These are phyloP conservation scores for Beris morrisii DNA, from an alignment of 2,888 invertebrate genomes.

Conservation along the genomic window DNA sequence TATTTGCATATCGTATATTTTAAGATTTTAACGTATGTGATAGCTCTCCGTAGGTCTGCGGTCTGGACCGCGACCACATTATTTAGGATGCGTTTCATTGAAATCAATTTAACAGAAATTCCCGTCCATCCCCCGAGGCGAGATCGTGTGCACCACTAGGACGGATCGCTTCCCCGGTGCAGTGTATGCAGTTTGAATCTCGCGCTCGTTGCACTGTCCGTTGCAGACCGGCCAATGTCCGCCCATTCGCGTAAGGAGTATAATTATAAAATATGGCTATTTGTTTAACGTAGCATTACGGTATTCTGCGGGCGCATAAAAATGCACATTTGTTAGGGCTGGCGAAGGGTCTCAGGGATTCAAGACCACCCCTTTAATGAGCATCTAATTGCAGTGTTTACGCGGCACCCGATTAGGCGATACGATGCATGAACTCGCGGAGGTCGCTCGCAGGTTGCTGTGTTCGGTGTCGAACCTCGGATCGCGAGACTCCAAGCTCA, in stretches of 20 bases:
- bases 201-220: not conserved
- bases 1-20: slow-evolving; percentile 29
- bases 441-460: not conserved
- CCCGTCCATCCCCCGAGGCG: slow-evolving; percentile 19
- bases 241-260: slow-evolving; percentile 39
- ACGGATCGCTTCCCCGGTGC: not conserved
- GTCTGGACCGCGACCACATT: not conserved
- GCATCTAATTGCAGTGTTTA: slow-evolving; percentile 55
- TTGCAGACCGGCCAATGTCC: slow-evolving; percentile 38
- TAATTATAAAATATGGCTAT: slow-evolving; percentile 41
- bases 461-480: not conserved
- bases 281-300: slow-evolving; percentile 40
- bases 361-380: slow-evolving; percentile 58
- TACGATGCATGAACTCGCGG: slow-evolving; percentile 25
- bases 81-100: slow-evolving; percentile 26
- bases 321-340: slow-evolving; percentile 29
- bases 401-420: slow-evolving; percentile 34
- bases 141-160: slow-evolving; percentile 5
- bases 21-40: not conserved
- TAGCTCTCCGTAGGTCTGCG: not conserved
- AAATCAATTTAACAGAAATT: slow-evolving; percentile 28
- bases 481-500: too few species aligned
- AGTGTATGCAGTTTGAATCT: not conserved
- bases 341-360: slow-evolving; percentile 30
- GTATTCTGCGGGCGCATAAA: slow-evolving; percentile 9